Conservation (phyloP, 2,797 vertebrate species). For the Crax fasciolata region DNA sequence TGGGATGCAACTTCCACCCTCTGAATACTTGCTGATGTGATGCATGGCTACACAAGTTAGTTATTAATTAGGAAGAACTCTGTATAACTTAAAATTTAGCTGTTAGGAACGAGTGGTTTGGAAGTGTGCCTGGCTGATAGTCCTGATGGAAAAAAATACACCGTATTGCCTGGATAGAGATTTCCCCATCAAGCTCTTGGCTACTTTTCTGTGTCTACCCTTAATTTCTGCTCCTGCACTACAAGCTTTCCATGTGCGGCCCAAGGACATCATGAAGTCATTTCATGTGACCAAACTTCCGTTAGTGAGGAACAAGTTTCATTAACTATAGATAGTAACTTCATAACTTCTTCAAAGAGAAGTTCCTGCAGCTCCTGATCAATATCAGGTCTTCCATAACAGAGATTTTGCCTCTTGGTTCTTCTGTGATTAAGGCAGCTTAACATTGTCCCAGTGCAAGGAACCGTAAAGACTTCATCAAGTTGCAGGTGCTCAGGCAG, state of each 20-base stretch:
- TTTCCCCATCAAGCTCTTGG: not conserved
- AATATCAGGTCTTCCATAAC: not conserved
- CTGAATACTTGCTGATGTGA: not conserved
- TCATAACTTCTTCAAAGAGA: not conserved
- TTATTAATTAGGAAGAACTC: not conserved
- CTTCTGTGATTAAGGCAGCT: not conserved
- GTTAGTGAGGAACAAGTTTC: not conserved
- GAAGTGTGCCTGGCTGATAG: not conserved
- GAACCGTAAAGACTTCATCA: not conserved
- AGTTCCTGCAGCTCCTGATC: not conserved
- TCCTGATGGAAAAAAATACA: not conserved
- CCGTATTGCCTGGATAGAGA: not conserved
- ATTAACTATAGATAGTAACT: not conserved
- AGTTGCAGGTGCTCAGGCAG: not conserved
- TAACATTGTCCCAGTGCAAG: not conserved
- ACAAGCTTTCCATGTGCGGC: not conserved
- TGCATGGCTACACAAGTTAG: rapidly evolving
- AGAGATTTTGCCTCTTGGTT: not conserved
- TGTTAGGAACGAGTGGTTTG: not conserved
- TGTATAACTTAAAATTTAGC: not conserved
- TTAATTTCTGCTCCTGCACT: not conserved
- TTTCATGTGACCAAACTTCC: not conserved
- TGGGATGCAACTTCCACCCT: not conserved
- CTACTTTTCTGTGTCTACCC: not conserved
- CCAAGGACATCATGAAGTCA: not conserved